Evolutionary conservation across 2,888 invertebrate genomes (phyloP).

Genomic region (Pandemis corylana): DNA sequence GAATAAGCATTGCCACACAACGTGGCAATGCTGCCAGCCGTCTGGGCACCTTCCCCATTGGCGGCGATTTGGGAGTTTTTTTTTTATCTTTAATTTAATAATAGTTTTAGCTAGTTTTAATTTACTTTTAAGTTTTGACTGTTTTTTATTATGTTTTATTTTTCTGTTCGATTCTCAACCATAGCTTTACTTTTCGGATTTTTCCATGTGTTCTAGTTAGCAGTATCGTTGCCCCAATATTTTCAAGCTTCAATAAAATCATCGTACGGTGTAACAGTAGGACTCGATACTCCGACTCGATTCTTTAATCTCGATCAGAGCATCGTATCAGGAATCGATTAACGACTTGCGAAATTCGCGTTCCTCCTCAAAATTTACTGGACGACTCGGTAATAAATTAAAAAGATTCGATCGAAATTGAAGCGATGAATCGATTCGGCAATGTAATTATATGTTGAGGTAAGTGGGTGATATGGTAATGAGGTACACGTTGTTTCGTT

Average conservation of each 20-base stretch:
- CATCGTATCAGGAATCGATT: slow-evolving; percentile 62
- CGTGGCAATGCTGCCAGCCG: too few relatives aligned
- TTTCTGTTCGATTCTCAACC: too few relatives aligned
- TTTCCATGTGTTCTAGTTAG: too few relatives aligned
- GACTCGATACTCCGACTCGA: slow-evolving; percentile 54
- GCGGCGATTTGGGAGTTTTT: too few relatives aligned
- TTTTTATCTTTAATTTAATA: too few relatives aligned
- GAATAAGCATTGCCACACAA: too few relatives aligned
- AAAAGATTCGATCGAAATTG: slow-evolving; percentile 52
- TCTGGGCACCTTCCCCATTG: too few relatives aligned
- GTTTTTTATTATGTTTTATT: too few relatives aligned
- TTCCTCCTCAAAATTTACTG: slow-evolving; percentile 50
- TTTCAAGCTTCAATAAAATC: background rate
- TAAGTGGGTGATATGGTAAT: slow-evolving; percentile 3
- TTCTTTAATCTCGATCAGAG: slow-evolving; percentile 58
- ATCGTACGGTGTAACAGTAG: slow-evolving; percentile 49
- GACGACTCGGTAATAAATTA: slow-evolving; percentile 54
- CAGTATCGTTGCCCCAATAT: too few relatives aligned
- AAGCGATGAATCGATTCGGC: slow-evolving; percentile 22
- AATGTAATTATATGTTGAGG: slow-evolving; percentile 35
- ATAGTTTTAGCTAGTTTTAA: too few relatives aligned
- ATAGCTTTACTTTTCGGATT: too few relatives aligned
- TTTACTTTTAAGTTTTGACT: too few relatives aligned
- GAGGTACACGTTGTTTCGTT: background rate
- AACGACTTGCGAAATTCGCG: slow-evolving; percentile 58